Conservation (phyloP, 2,888 invertebrate species). For the Mechanitis messenoides region DNA sequence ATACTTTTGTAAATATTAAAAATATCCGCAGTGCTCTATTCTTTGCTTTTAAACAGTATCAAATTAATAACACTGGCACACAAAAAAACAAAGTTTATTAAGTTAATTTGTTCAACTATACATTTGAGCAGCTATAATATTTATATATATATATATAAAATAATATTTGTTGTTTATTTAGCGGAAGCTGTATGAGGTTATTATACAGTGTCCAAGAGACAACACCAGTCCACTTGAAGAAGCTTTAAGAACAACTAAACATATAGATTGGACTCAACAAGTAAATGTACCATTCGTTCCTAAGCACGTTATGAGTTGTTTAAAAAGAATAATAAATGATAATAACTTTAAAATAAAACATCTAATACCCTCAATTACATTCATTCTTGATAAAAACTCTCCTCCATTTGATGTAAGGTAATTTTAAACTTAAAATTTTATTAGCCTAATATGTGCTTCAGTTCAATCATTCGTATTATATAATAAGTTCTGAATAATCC, state of each 20-base stretch:
- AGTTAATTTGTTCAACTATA: no score
- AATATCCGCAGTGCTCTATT: no score
- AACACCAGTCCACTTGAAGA: conserved; percentile 41
- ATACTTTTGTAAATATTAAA: no score
- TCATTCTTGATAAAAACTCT: conserved; percentile 34
- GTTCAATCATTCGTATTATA: not conserved
- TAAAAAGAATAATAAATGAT: conserved; percentile 31
- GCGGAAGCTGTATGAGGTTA: conserved; percentile 41
- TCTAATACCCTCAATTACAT: conserved; percentile 30
- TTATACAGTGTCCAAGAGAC: conserved; percentile 43
- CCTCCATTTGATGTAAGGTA: conserved; percentile 32
- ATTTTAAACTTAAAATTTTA: not conserved
- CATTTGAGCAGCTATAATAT: no score
- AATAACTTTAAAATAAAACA: conserved; percentile 29
- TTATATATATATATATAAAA: no score
- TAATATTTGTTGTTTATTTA: conserved; percentile 29
- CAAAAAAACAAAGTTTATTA: no score
- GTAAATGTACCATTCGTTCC: conserved; percentile 38
- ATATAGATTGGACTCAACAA: conserved; percentile 43
- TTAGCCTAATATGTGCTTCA: not conserved
- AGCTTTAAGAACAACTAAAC: conserved; percentile 42
- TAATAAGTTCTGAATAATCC: no score
- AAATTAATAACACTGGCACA: no score
- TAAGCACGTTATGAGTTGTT: conserved; percentile 35
- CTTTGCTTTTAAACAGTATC: no score